phyloP scores from a whole-genome alignment of 2,113 vertebrate species.

The Delphinapterus leucas region DNA sequence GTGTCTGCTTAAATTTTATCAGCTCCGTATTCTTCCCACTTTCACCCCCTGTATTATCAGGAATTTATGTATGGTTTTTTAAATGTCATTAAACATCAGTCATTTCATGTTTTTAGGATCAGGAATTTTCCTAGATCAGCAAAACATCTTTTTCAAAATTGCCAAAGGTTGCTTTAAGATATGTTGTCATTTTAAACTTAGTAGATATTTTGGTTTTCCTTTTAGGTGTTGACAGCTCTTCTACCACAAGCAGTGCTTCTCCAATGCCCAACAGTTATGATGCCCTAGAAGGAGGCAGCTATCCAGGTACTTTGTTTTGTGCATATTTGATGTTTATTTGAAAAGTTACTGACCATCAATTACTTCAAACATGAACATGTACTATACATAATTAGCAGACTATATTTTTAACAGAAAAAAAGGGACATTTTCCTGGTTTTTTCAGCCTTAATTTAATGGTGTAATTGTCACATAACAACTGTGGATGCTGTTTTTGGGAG shows the following conservation, averaged over 20 bases:
- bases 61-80: background rate
- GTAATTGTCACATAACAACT: background rate
- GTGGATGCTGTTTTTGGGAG: background rate
- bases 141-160: background rate
- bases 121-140: constrained; percentile 12
- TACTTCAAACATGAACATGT: background rate
- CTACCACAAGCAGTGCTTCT: constrained; percentile 94
- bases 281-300: constrained; percentile 93
- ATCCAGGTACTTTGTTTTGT: constrained; percentile 84
- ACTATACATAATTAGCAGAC: background rate
- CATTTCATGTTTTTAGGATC: constrained; percentile 17
- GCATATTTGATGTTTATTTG: background rate
- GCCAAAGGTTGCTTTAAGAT: background rate
- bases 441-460: background rate
- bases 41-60: background rate
- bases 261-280: constrained; percentile 94
- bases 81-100: background rate
- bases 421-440: background rate
- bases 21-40: background rate
- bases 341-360: background rate
- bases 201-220: constrained; percentile 30
- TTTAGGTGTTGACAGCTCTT: constrained; percentile 93
- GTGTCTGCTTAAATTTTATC: constrained; percentile 3
- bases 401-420: background rate
- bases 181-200: background rate